Evolutionary conservation across 2,797 vertebrate species (phyloP).

Genomic region (Chlorospingus flavigularis): DNA sequence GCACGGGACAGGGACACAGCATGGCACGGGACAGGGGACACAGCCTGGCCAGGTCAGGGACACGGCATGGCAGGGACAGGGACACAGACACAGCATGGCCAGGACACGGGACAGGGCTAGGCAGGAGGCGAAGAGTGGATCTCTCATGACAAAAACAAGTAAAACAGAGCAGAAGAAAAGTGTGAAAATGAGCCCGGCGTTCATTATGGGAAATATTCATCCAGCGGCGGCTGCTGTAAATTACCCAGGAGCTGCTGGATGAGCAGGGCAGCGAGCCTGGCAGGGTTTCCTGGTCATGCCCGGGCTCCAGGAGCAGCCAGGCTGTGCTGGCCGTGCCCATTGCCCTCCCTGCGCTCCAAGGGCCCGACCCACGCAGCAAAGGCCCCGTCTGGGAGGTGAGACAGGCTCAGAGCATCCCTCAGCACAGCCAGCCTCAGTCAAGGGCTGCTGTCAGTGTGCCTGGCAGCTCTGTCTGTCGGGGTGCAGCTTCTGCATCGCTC

Average conservation of each 20-base stretch:
- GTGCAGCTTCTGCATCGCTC: fast-evolving
- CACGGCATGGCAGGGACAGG: not conserved
- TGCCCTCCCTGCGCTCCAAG: fast-evolving
- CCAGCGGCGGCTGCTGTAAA: not conserved
- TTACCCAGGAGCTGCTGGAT: not conserved
- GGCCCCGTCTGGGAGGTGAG: not conserved
- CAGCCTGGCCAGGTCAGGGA: not conserved
- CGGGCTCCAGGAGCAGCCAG: not conserved
- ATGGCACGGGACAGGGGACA: not conserved
- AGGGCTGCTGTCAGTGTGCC: fast-evolving
- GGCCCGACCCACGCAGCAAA: fast-evolving
- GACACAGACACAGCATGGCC: too few species aligned
- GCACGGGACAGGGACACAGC: not conserved
- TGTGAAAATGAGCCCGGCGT: not conserved
- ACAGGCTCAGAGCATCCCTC: not conserved
- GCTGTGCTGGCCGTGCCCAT: fast-evolving
- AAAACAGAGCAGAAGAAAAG: not conserved
- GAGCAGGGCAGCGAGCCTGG: not conserved
- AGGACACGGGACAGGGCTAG: not conserved
- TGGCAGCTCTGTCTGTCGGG: fast-evolving
- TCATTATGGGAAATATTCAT: not conserved
- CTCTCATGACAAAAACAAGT: not conserved
- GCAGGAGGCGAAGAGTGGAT: not conserved
- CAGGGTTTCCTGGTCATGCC: not conserved
- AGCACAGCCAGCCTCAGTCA: fast-evolving